Base-by-base conservation (phyloP, 2,888 invertebrate species). In the Philereme transversata region DNA sequence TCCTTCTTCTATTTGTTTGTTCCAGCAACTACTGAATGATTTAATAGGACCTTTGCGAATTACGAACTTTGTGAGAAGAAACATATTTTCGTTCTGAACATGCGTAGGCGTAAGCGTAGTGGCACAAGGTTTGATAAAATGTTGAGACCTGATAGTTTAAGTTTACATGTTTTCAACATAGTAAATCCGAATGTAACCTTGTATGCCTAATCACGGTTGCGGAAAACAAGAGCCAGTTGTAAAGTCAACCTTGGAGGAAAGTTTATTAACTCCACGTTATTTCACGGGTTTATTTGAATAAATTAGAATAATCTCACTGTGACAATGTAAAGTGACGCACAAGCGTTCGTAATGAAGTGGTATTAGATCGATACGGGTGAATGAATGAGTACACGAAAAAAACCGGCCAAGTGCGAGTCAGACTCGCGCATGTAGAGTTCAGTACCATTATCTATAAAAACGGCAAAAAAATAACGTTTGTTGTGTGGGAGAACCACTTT, bases 1-100 rank as follows among this genome's bases (percentile, higher is more conserved):
- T 65, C 46, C 57, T 51, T 52, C 9, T 56, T 62, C 53, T 49
- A 40, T 50, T 55, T 48, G 55, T 56, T 73, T 73, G 69, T 75
- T 73, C 67, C 65, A 59, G 69, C 69, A 70, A 69, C 57, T n/a
- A 48, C 40, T 48, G 38, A n/a, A 41, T 57, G 49, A 50, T 48
- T 35, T 38, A 45, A 36, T 35, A 45, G 5, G 22, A 51, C 45
- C 11, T 59, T 59, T 49, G 51, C 38, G 53, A 9, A 36, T 45
- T 41, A 9, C 9, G 36, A 57, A 57, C 33, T 46, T 40, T 44
- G 11, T 35, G 36, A 44, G 10, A n/a, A 5, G 33, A 8, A 44
- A 52, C 9, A 40, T 57, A 51, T 51, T 40, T 46, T 48, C 22
- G 8, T 45, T 5, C 44, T 5, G n/a, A 7, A 43, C 43, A 45